Evolutionary conservation across 2,113 vertebrate genomes (phyloP).

Genomic region (Himantopus leucocephalus): DNA sequence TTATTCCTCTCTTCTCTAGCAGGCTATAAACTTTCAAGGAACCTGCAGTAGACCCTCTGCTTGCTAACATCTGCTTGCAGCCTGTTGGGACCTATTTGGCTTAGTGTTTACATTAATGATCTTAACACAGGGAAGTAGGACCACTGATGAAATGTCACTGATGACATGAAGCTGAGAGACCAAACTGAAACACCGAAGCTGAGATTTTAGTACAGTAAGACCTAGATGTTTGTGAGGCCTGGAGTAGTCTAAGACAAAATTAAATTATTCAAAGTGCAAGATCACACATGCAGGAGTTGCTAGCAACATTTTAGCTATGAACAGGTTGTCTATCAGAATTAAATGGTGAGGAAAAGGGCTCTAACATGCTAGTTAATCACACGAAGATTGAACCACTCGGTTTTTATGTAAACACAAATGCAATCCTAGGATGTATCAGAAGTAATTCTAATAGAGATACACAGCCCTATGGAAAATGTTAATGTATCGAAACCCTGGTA

Average conservation of each 20-base stretch:
- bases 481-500: not conserved
- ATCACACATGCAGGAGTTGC: not conserved
- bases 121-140: not conserved
- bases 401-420: not conserved
- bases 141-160: not conserved
- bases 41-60: not conserved
- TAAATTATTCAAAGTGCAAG: not conserved
- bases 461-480: not conserved
- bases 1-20: not conserved
- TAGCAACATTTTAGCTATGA: not conserved
- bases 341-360: not conserved
- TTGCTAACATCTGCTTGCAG: not conserved
- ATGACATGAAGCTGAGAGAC: not conserved
- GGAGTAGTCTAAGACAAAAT: not conserved
- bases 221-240: not conserved
- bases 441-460: not conserved
- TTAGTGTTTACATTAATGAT: not conserved
- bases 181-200: not conserved
- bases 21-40: not conserved
- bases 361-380: not conserved
- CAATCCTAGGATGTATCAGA: not conserved
- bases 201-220: not conserved
- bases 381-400: fast-evolving
- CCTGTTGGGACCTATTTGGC: not conserved
- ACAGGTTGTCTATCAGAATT: not conserved